Percentiles rank a stretch among this genome's conserved stretches.
phyloP scores from a whole-genome alignment of 2,797 vertebrate species.

The Bradypus variegatus region DNA sequence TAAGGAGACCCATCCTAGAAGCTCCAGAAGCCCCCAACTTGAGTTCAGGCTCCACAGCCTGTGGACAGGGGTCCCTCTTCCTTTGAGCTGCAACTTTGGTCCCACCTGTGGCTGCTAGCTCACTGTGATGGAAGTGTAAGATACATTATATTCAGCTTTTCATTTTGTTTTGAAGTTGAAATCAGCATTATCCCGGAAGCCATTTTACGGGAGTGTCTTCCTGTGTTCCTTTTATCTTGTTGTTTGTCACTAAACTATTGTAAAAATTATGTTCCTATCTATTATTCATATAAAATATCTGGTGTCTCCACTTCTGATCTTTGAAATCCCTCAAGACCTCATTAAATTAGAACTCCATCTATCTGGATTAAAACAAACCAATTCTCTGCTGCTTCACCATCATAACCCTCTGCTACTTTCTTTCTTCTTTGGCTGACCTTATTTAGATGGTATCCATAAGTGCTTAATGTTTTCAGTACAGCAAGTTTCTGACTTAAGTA shows the following conservation, averaged over 20 bases:
- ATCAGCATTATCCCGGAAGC: constrained; percentile 32
- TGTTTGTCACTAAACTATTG: constrained; percentile 2
- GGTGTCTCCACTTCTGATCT: constrained; percentile 26
- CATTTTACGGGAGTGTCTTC: constrained; percentile 36
- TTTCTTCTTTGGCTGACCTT: neutral
- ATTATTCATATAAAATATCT: constrained; percentile 32
- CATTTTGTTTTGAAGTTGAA: constrained; percentile 51
- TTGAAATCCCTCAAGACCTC: constrained; percentile 48
- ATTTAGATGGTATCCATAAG: neutral
- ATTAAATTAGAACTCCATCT: constrained; percentile 34
- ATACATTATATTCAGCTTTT: constrained; percentile 18
- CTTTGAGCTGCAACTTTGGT: neutral
- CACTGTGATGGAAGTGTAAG: neutral
- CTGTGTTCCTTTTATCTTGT: constrained; percentile 34
- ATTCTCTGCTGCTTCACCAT: fast-evolving
- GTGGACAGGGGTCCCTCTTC: neutral
- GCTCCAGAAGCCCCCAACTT: neutral
- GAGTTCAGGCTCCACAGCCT: neutral
- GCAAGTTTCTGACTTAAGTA: neutral
- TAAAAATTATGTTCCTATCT: constrained; percentile 23
- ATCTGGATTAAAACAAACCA: neutral
- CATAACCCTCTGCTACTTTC: no score
- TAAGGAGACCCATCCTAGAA: neutral
- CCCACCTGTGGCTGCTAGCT: fast-evolving
- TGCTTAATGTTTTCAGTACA: neutral